Conservation (phyloP, 2,888 invertebrate species). For the Candidula unifasciata region DNA sequence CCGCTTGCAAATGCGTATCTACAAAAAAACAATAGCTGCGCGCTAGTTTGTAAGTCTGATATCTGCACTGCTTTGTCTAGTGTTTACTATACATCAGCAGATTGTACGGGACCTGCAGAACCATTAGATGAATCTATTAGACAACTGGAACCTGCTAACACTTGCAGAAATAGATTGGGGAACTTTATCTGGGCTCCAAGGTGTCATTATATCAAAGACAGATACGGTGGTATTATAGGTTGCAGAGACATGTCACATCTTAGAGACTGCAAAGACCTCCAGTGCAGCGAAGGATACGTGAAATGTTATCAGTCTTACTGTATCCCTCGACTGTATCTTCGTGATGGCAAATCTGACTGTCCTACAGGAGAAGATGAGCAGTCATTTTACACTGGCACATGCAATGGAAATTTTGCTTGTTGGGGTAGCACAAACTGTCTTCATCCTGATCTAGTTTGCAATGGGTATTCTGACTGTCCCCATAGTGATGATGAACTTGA, state of each 20-base stretch:
- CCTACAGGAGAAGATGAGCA: constrained; percentile 41
- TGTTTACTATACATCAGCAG: neutral
- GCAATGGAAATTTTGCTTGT: constrained; percentile 36
- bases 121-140: constrained; percentile 3
- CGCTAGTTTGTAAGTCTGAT: neutral
- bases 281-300: constrained; percentile 9
- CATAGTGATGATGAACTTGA: constrained; percentile 23
- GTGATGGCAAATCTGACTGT: constrained; percentile 24
- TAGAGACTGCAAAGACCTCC: neutral
- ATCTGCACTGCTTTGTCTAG: neutral
- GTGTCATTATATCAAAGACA: constrained; percentile 13
- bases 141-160: neutral
- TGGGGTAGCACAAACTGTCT: neutral
- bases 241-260: constrained; percentile 33
- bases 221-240: neutral
- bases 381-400: neutral
- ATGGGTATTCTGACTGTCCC: constrained; percentile 21
- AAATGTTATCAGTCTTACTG: constrained; percentile 25
- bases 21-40: neutral
- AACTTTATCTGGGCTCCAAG: neutral
- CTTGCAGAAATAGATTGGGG: neutral
- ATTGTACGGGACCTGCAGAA: neutral
- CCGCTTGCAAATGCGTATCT: too few relatives aligned
- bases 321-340: constrained; percentile 35
- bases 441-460: constrained; percentile 25